Evolutionary conservation across 1,140 invertebrate genomes (phyloP).

Genomic region (Heliothis subflexa): DNA sequence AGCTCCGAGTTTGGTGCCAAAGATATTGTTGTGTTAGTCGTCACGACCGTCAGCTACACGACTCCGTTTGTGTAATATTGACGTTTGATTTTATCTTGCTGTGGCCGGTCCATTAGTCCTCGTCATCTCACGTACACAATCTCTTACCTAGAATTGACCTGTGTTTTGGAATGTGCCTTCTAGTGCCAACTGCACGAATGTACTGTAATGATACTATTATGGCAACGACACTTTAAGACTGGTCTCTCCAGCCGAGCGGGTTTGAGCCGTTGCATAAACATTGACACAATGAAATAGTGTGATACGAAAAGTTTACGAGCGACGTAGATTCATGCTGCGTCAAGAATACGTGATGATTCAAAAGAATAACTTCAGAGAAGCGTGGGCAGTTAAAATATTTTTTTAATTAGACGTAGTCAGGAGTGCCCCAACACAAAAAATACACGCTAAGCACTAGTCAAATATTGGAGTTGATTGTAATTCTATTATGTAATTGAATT

Average conservation of each 20-base stretch:
- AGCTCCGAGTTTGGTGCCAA: constrained; percentile 28
- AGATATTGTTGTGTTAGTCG: constrained; percentile 24
- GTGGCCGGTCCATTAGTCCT: constrained; percentile 48
- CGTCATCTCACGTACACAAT: constrained; percentile 34
- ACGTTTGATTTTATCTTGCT: constrained; percentile 52
- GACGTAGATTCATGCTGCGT: not conserved
- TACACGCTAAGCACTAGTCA: constrained; percentile 25
- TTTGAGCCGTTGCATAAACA: constrained; percentile 24
- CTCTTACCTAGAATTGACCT: constrained; percentile 22
- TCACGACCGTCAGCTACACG: constrained; percentile 17
- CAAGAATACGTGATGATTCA: not conserved
- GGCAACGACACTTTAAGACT: constrained; percentile 7
- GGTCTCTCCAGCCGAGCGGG: constrained; percentile 14
- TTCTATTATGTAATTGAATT: constrained; percentile 66
- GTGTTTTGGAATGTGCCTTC: not conserved
- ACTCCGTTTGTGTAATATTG: constrained; percentile 45
- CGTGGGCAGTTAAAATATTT: not conserved
- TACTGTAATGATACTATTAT: constrained; percentile 5
- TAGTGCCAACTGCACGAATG: not conserved
- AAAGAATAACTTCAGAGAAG: not conserved
- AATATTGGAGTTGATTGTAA: constrained; percentile 45
- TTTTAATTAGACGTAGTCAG: not conserved
- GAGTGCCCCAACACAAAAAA: not conserved
- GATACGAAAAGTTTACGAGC: constrained; percentile 6
- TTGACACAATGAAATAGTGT: constrained; percentile 5